phyloP scores from a whole-genome alignment of 2,888 invertebrate species.

The Parnassius mnemosyne region DNA sequence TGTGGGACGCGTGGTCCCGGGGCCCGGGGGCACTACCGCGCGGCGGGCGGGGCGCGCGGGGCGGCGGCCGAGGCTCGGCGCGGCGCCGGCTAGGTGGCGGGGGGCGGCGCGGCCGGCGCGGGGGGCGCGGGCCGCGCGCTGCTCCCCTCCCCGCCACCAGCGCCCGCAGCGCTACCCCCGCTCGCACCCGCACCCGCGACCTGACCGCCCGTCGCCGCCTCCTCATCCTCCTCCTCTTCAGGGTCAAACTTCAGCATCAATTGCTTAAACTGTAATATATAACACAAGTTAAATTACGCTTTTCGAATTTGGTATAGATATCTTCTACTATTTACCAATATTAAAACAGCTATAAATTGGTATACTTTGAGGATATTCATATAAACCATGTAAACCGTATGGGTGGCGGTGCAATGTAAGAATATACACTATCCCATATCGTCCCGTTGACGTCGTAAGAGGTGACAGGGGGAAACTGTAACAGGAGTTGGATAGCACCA shows the following conservation, averaged over 20 bases:
- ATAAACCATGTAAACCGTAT: too few species aligned
- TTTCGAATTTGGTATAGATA: too few species aligned
- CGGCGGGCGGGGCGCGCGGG: slow-evolving; percentile 45
- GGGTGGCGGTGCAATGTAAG: too few species aligned
- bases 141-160: slow-evolving; percentile 37
- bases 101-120: slow-evolving; percentile 32
- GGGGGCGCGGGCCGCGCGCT: slow-evolving; percentile 23
- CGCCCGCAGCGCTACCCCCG: slow-evolving; percentile 79
- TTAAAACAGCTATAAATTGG: too few species aligned
- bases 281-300: too few species aligned
- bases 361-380: too few species aligned
- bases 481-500: too few species aligned
- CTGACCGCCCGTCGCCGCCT: slow-evolving; percentile 43
- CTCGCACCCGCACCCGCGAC: slow-evolving; percentile 73
- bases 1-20: slow-evolving; percentile 19
- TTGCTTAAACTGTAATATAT: slow-evolving; percentile 85
- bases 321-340: too few species aligned
- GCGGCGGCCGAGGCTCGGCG: slow-evolving; percentile 44
- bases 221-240: slow-evolving; percentile 88
- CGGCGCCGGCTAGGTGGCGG: slow-evolving; percentile 33
- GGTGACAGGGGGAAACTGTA: too few species aligned
- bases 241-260: slow-evolving; percentile 91
- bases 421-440: too few species aligned
- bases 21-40: slow-evolving; percentile 32
- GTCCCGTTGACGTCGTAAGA: too few species aligned